phyloP scores from a whole-genome alignment of 2,797 vertebrate species.

The Mormyrops boulengeri region DNA sequence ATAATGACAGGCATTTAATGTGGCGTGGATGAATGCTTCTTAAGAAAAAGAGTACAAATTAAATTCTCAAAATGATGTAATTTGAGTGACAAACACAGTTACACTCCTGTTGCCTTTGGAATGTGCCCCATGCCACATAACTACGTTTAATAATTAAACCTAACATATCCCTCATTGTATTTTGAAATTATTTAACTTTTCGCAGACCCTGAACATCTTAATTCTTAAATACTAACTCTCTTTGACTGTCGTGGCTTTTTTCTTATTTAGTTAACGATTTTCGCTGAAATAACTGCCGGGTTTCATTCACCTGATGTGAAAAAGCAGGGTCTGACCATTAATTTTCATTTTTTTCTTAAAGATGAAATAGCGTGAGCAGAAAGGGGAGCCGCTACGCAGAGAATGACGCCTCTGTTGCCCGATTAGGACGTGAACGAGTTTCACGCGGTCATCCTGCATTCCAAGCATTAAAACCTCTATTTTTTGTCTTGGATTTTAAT shows the following conservation, averaged over 20 bases:
- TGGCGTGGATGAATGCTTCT: background rate
- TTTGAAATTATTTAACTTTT: background rate
- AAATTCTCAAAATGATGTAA: background rate
- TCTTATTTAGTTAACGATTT: background rate
- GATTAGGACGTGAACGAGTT: background rate
- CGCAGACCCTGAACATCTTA: background rate
- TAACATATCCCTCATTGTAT: background rate
- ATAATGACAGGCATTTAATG: background rate
- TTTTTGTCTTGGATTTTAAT: background rate
- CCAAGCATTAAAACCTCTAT: background rate
- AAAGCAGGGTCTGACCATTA: background rate
- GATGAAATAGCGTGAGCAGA: background rate
- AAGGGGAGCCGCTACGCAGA: background rate
- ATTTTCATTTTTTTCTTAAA: background rate
- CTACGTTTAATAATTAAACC: background rate
- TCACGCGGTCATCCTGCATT: background rate
- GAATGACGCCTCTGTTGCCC: background rate
- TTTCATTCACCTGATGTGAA: background rate
- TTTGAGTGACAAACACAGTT: background rate
- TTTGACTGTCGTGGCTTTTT: background rate
- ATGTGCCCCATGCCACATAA: background rate
- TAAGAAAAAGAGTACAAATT: background rate
- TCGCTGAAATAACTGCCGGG: background rate
- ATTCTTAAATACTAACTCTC: background rate
- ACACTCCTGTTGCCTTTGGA: background rate